A percentile compares a stretch with the other conserved stretches of the same genome.
Conservation (phyloP, 2,797 vertebrate species). For the Brotula barbata region DNA sequence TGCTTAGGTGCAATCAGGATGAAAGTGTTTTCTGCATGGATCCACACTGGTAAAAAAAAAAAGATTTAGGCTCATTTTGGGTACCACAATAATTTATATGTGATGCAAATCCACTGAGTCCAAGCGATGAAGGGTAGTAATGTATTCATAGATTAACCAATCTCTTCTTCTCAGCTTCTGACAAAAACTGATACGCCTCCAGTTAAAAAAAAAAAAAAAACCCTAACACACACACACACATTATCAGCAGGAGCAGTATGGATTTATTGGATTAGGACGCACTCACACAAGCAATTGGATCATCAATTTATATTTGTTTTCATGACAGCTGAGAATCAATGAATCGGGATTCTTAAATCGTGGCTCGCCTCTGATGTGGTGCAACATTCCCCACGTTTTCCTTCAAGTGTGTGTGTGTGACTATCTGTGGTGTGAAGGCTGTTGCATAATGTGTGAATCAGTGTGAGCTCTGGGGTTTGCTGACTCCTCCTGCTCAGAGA, state of each 20-base stretch:
- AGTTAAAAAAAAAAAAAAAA: background rate
- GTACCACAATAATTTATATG: conserved; percentile 11
- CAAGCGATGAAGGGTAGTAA: too few species aligned
- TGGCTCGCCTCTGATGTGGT: conserved; percentile 12
- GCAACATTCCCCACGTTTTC: too few species aligned
- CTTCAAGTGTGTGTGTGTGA: conserved; percentile 19
- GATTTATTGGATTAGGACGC: conserved; percentile 11
- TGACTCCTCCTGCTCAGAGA: conserved; percentile 41
- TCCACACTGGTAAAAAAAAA: background rate
- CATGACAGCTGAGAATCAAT: conserved; percentile 9
- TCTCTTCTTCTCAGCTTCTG: background rate
- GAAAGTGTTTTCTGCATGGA: background rate
- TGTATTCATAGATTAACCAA: conserved; percentile 16
- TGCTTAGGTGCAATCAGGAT: background rate
- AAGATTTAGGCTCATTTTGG: conserved; percentile 12
- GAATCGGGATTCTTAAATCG: conserved; percentile 25
- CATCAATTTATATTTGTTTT: conserved; percentile 11
- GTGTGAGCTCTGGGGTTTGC: conserved; percentile 44
- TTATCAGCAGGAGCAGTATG: background rate
- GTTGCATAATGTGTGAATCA: conserved; percentile 29
- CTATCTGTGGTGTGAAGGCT: background rate
- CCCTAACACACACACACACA: too few species aligned
- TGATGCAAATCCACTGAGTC: too few species aligned
- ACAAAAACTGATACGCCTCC: conserved; percentile 1
- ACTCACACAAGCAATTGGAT: background rate